Conservation (phyloP, 2,797 vertebrate species). For the Cyprinodon diabolis region DNA sequence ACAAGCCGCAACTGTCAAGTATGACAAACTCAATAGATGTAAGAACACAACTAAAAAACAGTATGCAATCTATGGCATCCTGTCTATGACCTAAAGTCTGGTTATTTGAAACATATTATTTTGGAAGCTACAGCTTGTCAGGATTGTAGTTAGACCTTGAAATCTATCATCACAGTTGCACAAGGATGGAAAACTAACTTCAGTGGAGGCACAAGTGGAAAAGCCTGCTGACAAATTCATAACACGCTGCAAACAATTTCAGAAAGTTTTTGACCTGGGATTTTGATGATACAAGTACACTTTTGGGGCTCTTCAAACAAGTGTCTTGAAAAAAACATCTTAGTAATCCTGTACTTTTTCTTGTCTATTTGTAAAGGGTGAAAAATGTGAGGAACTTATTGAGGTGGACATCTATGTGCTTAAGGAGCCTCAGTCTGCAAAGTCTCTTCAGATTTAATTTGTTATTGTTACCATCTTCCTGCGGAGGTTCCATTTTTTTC, state of each 20-base stretch:
- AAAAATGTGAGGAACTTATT: slow-evolving; percentile 47
- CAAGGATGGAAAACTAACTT: slow-evolving; percentile 54
- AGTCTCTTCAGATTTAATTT: slow-evolving; percentile 45
- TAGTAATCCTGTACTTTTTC: background rate
- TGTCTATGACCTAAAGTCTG: slow-evolving; percentile 58
- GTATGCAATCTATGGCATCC: slow-evolving; percentile 52
- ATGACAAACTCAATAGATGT: slow-evolving; percentile 42
- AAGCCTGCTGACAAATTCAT: slow-evolving; percentile 61
- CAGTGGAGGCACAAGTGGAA: slow-evolving; percentile 35
- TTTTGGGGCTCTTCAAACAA: slow-evolving; percentile 9
- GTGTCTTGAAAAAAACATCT: background rate
- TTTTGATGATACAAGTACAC: slow-evolving; percentile 33
- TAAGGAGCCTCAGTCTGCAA: slow-evolving; percentile 56
- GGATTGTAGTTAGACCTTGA: slow-evolving; percentile 67
- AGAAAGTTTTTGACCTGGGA: slow-evolving; percentile 28
- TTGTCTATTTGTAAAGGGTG: slow-evolving; percentile 14
- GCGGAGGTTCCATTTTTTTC: slow-evolving; percentile 29
- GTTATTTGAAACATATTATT: slow-evolving; percentile 61
- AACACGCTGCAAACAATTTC: slow-evolving; percentile 35
- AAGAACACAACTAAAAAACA: slow-evolving; percentile 65
- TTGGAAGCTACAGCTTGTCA: slow-evolving; percentile 55
- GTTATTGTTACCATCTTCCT: slow-evolving; percentile 28
- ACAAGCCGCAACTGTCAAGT: slow-evolving; percentile 11
- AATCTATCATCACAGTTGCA: slow-evolving; percentile 70
- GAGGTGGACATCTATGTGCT: slow-evolving; percentile 54